Base-by-base conservation (phyloP, 2,113 vertebrate species). In the Romanogobio albipinnatus region DNA sequence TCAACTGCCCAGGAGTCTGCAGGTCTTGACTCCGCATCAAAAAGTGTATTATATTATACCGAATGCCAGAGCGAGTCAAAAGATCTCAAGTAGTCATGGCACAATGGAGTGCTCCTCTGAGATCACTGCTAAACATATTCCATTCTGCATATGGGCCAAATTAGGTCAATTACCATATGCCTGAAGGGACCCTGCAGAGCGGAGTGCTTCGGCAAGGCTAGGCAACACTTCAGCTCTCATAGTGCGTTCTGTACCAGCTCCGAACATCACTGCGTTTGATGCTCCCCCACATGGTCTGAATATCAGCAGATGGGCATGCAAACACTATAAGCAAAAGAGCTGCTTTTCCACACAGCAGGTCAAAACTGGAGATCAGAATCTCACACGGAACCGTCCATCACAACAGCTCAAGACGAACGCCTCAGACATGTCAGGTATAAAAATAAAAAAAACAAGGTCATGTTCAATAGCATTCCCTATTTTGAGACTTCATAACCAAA, bases 131-230 rank as follows among this genome's bases (percentile, higher is more conserved):
- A 68, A 74, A 45, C 51, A 59, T 33, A 75, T 76, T 76, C 66
- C 62, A 58, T 75, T 73, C 81, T 33, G 51, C 85, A 86, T 83
- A 49, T 83, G 81, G 85, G 56, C 43, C 29, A 56, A 73, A 86
- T 86, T 83, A 83, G 75, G 64, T 64, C 66, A 79, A 83, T 83
- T 83, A 74, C 64, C 53, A 9, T 79, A 58, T 74, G 76, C 75
- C 76, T 80, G 22, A 22, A 75, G 66, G 22, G 17, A 15, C 10
- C 61, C 77, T 66, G 77, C 58, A 15, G 56, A 64, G 49, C 62
- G 29, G 49, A 68, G 29, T 8, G 17, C 17, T 19, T 15, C 43
- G 29, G 45, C 43, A 11, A 51, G 73, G n/a, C 7, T 68, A 13
- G 49, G 49, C 76, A 59, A 59, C 53, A 59, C 43, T 73, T 47